phyloP scores from a whole-genome alignment of 1,140 invertebrate genomes.

The Drosophila pachea region DNA sequence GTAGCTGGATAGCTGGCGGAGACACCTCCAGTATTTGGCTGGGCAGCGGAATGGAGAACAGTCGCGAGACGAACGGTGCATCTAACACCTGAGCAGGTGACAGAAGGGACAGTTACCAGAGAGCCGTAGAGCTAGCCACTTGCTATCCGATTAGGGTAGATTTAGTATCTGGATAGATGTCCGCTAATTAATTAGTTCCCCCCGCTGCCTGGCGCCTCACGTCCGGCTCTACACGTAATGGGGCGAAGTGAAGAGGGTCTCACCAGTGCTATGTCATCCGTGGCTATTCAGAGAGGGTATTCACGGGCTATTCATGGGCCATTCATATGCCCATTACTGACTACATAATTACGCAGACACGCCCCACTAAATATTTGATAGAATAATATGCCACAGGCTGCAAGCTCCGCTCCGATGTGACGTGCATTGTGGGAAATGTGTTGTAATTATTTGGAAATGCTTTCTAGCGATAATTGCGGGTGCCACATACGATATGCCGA shows the following conservation, averaged over 20 bases:
- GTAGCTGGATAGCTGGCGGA: too few relatives aligned
- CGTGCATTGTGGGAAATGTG: constrained; percentile 42
- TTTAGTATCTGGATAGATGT: too few relatives aligned
- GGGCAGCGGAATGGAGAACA: too few relatives aligned
- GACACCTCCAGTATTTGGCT: too few relatives aligned
- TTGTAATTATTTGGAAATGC: constrained; percentile 74
- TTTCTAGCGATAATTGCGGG: constrained; percentile 76
- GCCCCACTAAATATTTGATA: constrained; percentile 48
- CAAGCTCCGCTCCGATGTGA: constrained; percentile 35
- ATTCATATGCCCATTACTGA: constrained; percentile 53
- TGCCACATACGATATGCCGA: constrained; percentile 36
- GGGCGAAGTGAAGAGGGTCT: constrained; percentile 4
- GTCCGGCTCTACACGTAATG: neutral
- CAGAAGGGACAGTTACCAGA: too few relatives aligned
- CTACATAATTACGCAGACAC: constrained; percentile 59
- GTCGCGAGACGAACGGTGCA: too few relatives aligned
- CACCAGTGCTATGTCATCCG: constrained; percentile 4
- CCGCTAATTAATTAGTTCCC: neutral
- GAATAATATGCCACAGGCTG: constrained; percentile 57
- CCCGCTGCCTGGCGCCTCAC: too few relatives aligned
- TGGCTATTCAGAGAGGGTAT: constrained; percentile 19
- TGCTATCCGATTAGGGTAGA: too few relatives aligned
- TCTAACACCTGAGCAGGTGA: too few relatives aligned
- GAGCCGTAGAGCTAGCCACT: too few relatives aligned
- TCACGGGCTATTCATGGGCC: constrained; percentile 18